Evolutionary conservation across 2,797 vertebrate species (phyloP).

Genomic region (Sebastes iracundus): DNA sequence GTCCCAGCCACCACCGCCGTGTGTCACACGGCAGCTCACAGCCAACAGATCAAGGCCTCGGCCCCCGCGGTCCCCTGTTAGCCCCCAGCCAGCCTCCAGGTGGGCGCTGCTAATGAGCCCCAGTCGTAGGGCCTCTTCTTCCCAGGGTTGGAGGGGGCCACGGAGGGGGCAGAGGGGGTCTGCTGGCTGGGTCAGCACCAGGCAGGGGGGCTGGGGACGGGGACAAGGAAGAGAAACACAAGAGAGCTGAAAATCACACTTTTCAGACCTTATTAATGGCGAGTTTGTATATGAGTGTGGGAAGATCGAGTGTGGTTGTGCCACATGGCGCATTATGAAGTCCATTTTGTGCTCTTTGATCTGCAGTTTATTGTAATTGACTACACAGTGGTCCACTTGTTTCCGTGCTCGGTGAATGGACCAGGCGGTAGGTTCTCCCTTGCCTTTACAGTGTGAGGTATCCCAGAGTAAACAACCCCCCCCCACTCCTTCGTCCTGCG

Average conservation of each 20-base stretch:
- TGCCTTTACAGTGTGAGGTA: conserved; percentile 72
- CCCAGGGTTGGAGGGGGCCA: conserved; percentile 71
- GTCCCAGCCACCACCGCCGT: conserved; percentile 53
- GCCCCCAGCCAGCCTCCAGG: conserved; percentile 86
- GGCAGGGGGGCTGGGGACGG: conserved; percentile 72
- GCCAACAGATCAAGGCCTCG: conserved; percentile 87
- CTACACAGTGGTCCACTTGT: conserved; percentile 71
- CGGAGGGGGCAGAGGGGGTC: conserved; percentile 54
- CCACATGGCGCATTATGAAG: conserved; percentile 67
- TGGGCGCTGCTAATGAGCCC: conserved; percentile 89
- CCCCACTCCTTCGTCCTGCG: conserved; percentile 29
- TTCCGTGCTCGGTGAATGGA: conserved; percentile 63
- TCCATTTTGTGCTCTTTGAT: conserved; percentile 71
- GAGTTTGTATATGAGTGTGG: conserved; percentile 75
- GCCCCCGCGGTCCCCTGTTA: conserved; percentile 73
- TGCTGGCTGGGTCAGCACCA: conserved; percentile 79
- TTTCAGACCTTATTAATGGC: conserved; percentile 73
- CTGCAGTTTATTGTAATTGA: conserved; percentile 70
- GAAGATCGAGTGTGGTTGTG: conserved; percentile 66
- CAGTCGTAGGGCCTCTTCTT: conserved; percentile 78
- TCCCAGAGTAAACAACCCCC: conserved; percentile 75
- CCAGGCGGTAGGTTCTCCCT: conserved; percentile 68
- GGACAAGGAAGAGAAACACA: conserved; percentile 64
- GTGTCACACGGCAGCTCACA: conserved; percentile 79
- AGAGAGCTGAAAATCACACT: conserved; percentile 67